A percentile compares a stretch with the other conserved stretches of the same genome.
Evolutionary conservation across 2,113 vertebrate species (phyloP).

Genomic region (Alectura lathami): DNA sequence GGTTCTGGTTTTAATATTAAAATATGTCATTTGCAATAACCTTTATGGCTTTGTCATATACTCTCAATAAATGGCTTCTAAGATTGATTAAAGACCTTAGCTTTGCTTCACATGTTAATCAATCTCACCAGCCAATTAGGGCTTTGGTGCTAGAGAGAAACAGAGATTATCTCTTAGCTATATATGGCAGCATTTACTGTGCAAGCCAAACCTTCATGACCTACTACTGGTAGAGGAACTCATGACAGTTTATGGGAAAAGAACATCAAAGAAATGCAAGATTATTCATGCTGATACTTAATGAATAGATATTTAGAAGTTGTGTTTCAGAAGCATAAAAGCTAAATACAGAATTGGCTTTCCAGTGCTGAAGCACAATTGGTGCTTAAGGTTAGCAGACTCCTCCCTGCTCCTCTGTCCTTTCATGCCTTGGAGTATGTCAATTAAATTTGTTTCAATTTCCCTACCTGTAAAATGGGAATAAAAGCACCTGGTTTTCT

Average conservation of each 20-base stretch:
- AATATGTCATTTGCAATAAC: slow-evolving; percentile 63
- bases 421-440: background rate
- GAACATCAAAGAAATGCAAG: slow-evolving; percentile 22
- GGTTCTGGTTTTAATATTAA: slow-evolving; percentile 60
- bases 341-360: background rate
- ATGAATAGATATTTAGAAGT: slow-evolving; percentile 26
- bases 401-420: background rate
- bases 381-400: background rate
- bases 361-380: background rate
- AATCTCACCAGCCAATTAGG: slow-evolving; percentile 68
- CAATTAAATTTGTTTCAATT: slow-evolving; percentile 52
- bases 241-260: slow-evolving; percentile 33
- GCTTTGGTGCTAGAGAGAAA: slow-evolving; percentile 31
- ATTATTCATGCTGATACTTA: slow-evolving; percentile 18
- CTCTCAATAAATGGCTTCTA: slow-evolving; percentile 62
- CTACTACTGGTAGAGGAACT: slow-evolving; percentile 11
- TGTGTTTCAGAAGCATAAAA: slow-evolving; percentile 24
- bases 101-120: slow-evolving; percentile 66
- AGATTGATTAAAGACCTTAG: slow-evolving; percentile 68
- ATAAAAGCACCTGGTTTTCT: slow-evolving; percentile 5
- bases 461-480: slow-evolving; percentile 4
- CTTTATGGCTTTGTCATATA: slow-evolving; percentile 64
- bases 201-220: slow-evolving; percentile 38
- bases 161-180: slow-evolving; percentile 36
- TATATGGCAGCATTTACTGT: slow-evolving; percentile 32